Conservation (phyloP, 35 echinoderm and acorn worm species). For the Ophioderma brevispina region DNA sequence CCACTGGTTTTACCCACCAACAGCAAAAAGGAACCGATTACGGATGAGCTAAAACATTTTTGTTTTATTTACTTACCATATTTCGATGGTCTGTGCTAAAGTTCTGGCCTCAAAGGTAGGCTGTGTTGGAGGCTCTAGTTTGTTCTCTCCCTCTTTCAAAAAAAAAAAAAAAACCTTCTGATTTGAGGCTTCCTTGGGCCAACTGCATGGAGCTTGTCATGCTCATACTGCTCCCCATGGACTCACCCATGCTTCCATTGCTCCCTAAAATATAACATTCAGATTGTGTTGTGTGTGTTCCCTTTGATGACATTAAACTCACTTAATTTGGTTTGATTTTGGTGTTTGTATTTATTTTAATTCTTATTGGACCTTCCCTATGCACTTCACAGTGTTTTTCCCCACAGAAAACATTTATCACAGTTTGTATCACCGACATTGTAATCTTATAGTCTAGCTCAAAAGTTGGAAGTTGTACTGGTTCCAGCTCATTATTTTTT, state of each 20-base stretch:
- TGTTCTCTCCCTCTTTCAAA: slow-evolving; percentile 70
- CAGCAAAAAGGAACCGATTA: too few relatives aligned
- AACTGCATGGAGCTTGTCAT: slow-evolving; percentile 91
- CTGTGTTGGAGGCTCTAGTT: slow-evolving; percentile 48
- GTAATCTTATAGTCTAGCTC: too few relatives aligned
- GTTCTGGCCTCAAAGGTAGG: slow-evolving; percentile 89
- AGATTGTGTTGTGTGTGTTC: too few relatives aligned
- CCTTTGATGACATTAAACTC: too few relatives aligned
- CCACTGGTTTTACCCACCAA: too few relatives aligned
- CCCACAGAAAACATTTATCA: too few relatives aligned
- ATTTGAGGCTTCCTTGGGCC: slow-evolving; percentile 91
- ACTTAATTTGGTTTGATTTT: not conserved
- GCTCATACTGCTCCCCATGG: slow-evolving; percentile 97
- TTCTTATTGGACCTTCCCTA: not conserved
- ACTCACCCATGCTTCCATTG: slow-evolving; percentile 54
- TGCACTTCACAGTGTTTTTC: too few relatives aligned
- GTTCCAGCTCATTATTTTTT: too few relatives aligned
- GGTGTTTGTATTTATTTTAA: not conserved
- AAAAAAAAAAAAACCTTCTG: too few relatives aligned
- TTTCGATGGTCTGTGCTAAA: slow-evolving; percentile 97
- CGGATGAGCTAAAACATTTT: too few relatives aligned
- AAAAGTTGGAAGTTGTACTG: too few relatives aligned
- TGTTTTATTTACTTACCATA: slow-evolving; percentile 71
- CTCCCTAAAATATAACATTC: not conserved
- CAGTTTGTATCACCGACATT: too few relatives aligned